Evolutionary conservation across 2,113 vertebrate species (phyloP).

Genomic region (Mesembrinibis cayennensis): DNA sequence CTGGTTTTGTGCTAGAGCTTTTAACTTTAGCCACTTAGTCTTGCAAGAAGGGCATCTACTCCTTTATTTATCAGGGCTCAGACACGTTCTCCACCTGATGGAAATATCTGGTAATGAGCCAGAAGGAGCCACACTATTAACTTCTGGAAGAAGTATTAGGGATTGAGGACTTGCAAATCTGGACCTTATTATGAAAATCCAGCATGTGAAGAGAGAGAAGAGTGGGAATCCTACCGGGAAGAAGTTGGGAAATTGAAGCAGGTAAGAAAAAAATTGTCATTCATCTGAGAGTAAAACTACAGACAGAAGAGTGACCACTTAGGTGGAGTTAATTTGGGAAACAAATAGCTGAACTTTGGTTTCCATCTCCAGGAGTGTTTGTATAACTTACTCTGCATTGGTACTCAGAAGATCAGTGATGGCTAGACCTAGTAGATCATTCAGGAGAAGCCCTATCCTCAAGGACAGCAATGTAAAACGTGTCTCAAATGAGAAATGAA

Average conservation of each 20-base stretch:
- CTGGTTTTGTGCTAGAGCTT: background rate
- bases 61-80: background rate
- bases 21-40: background rate
- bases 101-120: background rate
- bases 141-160: background rate
- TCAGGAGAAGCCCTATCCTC: background rate
- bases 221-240: background rate
- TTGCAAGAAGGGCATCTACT: background rate
- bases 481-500: background rate
- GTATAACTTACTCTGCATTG: background rate
- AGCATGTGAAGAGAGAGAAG: background rate
- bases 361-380: background rate
- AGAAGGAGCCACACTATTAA: background rate
- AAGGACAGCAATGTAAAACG: accelerated
- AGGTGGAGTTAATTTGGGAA: background rate
- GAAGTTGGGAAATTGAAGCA: background rate
- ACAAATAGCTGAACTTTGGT: background rate
- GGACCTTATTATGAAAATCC: background rate
- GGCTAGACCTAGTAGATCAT: background rate
- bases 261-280: background rate
- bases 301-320: background rate
- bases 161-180: background rate
- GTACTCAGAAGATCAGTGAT: background rate
- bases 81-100: background rate
- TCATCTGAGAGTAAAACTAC: background rate